These are phyloP conservation scores for Oreochromis tanganicae DNA, from an alignment of 2,113 vertebrate genomes.

Conservation along the genomic window DNA sequence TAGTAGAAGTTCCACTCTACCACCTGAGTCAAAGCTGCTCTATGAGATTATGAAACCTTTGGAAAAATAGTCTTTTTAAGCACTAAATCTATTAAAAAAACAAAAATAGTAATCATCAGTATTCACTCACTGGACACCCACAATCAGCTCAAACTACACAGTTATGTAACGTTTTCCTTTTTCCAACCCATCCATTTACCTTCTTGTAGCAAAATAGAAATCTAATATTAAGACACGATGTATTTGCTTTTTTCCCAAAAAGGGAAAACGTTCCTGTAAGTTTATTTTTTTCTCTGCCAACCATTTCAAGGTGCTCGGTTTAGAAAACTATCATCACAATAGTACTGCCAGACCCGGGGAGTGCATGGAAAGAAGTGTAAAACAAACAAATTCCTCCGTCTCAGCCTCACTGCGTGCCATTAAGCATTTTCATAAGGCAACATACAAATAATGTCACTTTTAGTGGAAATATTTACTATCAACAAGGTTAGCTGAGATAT, in stretches of 20 bases:
- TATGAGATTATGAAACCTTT: neutral
- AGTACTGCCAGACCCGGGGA: slow-evolving; percentile 2
- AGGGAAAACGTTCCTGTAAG: slow-evolving; percentile 44
- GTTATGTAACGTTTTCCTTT: neutral
- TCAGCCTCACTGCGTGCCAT: neutral
- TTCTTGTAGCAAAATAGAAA: slow-evolving; percentile 5
- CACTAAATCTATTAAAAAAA: neutral
- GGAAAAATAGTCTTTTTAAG: neutral
- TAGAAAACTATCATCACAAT: slow-evolving; percentile 43
- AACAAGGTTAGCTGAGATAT: slow-evolving; percentile 6
- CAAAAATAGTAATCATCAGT: neutral
- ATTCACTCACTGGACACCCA: neutral
- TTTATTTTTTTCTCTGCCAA: slow-evolving; percentile 3
- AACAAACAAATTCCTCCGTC: slow-evolving; percentile 7
- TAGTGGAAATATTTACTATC: slow-evolving; percentile 19
- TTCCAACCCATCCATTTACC: neutral
- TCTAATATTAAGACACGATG: neutral
- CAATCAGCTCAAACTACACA: neutral
- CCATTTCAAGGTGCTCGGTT: neutral
- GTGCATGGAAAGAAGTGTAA: slow-evolving; percentile 14
- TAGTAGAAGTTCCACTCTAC: neutral
- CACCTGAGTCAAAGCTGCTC: neutral
- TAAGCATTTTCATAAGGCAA: slow-evolving; percentile 2
- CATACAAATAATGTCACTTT: neutral
- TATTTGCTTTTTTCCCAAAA: slow-evolving; percentile 33